Evolutionary conservation across 2,797 vertebrate species (phyloP).

Genomic region (Arnoldichthys spilopterus): DNA sequence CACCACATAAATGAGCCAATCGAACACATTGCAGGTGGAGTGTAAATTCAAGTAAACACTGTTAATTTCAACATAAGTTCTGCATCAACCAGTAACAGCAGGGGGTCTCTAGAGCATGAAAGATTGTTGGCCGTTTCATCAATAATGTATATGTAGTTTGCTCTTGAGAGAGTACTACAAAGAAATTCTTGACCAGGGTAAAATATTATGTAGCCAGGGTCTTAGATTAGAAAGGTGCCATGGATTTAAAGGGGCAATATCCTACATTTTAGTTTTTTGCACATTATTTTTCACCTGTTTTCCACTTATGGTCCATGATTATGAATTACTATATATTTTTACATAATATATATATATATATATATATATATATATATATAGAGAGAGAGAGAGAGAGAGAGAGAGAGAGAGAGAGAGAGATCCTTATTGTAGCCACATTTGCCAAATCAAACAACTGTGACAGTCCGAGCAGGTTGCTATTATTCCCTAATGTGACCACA

Average conservation of each 20-base stretch:
- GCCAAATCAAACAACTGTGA: constrained; percentile 37
- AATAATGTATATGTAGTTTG: constrained; percentile 76
- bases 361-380: too few relatives aligned
- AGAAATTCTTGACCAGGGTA: background rate
- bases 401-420: constrained; percentile 25
- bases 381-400: constrained; percentile 22
- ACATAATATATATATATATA: too few relatives aligned
- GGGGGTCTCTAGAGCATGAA: constrained; percentile 10
- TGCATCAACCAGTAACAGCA: constrained; percentile 13
- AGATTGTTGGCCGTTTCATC: constrained; percentile 62
- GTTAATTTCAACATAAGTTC: constrained; percentile 26
- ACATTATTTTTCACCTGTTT: background rate
- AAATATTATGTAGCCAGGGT: background rate
- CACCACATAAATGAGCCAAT: constrained; percentile 24
- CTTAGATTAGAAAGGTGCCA: background rate
- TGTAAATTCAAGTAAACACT: background rate
- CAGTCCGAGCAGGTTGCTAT: constrained; percentile 22
- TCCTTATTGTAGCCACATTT: background rate
- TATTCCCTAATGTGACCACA: constrained; percentile 51
- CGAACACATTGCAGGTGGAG: constrained; percentile 10
- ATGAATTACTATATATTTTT: too few relatives aligned
- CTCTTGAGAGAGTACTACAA: constrained; percentile 34
- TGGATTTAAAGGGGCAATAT: background rate
- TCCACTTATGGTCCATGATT: too few relatives aligned
- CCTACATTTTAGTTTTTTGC: background rate